phyloP scores from a whole-genome alignment of 1,140 invertebrate species.

The Hetaerina americana region DNA sequence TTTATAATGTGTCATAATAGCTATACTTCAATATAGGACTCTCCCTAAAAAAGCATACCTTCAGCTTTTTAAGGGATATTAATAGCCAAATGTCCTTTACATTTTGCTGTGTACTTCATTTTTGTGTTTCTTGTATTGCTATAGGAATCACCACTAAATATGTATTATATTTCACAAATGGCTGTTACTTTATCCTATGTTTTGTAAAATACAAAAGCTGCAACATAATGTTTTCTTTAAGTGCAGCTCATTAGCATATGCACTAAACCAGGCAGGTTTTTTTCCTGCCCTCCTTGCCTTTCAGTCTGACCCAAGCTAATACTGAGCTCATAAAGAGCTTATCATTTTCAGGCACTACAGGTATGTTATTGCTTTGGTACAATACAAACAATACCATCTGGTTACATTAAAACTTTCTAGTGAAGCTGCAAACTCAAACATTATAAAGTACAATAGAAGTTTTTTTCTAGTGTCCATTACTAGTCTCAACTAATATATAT shows the following conservation, averaged over 20 bases:
- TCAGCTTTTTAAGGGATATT: constrained; percentile 12
- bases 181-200: constrained; percentile 4
- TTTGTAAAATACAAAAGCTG: background rate
- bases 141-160: constrained; percentile 4
- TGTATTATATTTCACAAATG: constrained; percentile 5
- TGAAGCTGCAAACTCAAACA: constrained; percentile 10
- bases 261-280: background rate
- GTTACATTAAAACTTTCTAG: constrained; percentile 7
- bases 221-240: background rate
- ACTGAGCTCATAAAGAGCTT: background rate
- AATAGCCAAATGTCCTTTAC: constrained; percentile 15
- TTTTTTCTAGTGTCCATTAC: constrained; percentile 6
- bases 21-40: constrained; percentile 7
- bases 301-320: background rate
- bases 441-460: background rate
- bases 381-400: constrained; percentile 7
- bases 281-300: background rate
- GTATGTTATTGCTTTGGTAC: constrained; percentile 13
- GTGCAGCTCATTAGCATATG: constrained; percentile 2
- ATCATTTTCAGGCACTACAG: constrained; percentile 14
- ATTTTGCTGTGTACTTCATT: constrained; percentile 11
- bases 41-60: constrained; percentile 11
- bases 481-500: constrained; percentile 9
- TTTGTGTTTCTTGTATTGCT: constrained; percentile 9
- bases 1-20: background rate